Evolutionary conservation across 2,888 invertebrate species (phyloP).

Genomic region (Elegia similella): DNA sequence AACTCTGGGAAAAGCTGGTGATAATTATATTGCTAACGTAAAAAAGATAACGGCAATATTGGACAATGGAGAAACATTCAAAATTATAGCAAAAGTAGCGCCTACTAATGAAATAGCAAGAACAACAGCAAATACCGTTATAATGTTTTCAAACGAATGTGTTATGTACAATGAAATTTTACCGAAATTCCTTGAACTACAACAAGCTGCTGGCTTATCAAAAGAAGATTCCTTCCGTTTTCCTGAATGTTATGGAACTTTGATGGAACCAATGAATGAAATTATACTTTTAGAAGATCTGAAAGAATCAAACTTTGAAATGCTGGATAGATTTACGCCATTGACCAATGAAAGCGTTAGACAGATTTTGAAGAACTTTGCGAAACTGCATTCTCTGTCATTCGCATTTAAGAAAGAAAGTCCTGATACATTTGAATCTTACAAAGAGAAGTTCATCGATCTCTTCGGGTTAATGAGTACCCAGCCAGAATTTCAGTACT

Average conservation of each 20-base stretch:
- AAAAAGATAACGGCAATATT: conserved; percentile 31
- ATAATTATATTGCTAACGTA: conserved; percentile 36
- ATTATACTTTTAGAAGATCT: conserved; percentile 48
- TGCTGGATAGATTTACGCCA: conserved; percentile 37
- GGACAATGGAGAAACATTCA: conserved; percentile 32
- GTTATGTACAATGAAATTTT: conserved; percentile 33
- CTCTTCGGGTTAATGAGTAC: neutral
- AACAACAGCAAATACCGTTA: conserved; percentile 21
- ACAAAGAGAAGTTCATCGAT: neutral
- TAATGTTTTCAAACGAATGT: conserved; percentile 40
- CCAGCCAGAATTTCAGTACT: neutral
- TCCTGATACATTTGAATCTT: conserved; percentile 29
- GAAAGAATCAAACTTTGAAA: conserved; percentile 29
- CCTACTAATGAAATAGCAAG: conserved; percentile 29
- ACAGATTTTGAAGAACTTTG: conserved; percentile 38
- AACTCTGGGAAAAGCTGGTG: conserved; percentile 33
- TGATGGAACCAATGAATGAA: conserved; percentile 37
- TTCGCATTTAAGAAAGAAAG: conserved; percentile 39
- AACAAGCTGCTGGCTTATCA: conserved; percentile 30
- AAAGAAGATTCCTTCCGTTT: conserved; percentile 34
- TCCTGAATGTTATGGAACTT: conserved; percentile 41
- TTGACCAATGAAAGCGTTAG: conserved; percentile 33
- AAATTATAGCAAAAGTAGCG: conserved; percentile 41
- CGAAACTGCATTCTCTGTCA: conserved; percentile 39
- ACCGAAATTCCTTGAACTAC: conserved; percentile 27